phyloP scores from a whole-genome alignment of 2,888 invertebrate genomes.

The Lobophora halterata region DNA sequence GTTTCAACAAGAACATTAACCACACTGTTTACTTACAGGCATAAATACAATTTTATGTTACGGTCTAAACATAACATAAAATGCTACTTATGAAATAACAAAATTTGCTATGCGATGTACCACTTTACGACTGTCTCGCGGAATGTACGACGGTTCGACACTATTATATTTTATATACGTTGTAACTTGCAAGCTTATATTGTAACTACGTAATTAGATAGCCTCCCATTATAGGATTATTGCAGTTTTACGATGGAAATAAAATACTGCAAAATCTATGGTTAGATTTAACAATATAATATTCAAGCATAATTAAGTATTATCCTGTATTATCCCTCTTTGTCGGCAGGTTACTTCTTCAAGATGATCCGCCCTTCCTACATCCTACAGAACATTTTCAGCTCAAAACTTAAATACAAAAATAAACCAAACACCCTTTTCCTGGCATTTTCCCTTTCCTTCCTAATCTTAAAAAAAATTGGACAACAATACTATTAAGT shows the following conservation, averaged over 20 bases:
- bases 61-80: constrained; percentile 40
- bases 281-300: too few relatives aligned
- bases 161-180: constrained; percentile 33
- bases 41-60: constrained; percentile 42
- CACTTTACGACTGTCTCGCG: constrained; percentile 35
- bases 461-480: too few relatives aligned
- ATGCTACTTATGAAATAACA: constrained; percentile 44
- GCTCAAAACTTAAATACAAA: too few relatives aligned
- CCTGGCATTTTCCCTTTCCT: too few relatives aligned
- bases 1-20: constrained; percentile 16
- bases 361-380: too few relatives aligned
- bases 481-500: too few relatives aligned
- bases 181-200: constrained; percentile 38
- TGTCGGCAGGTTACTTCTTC: too few relatives aligned
- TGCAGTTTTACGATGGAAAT: constrained; percentile 23
- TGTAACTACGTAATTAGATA: constrained; percentile 37
- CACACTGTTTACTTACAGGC: constrained; percentile 31
- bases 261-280: too few relatives aligned
- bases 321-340: too few relatives aligned
- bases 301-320: too few relatives aligned
- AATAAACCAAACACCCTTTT: too few relatives aligned
- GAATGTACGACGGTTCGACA: constrained; percentile 26
- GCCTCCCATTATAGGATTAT: constrained; percentile 20
- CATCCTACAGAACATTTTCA: too few relatives aligned
- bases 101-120: constrained; percentile 44